Conservation (phyloP, 2,888 invertebrate species). For the Pasiphila rectangulata region DNA sequence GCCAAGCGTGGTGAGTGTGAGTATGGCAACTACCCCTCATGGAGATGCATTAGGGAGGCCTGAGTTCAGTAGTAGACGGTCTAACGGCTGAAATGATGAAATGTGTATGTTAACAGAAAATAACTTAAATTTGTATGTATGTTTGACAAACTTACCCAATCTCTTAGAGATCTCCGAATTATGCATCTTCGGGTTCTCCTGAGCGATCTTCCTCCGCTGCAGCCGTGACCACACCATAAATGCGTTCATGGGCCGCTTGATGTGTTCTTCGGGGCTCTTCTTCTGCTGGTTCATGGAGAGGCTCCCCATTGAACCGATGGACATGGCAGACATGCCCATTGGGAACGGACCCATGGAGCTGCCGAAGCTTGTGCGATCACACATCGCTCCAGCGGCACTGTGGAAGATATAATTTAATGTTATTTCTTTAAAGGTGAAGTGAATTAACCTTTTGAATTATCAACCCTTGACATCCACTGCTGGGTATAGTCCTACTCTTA, state of each 20-base stretch:
- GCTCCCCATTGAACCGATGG: conserved; percentile 77
- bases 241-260: conserved; percentile 98
- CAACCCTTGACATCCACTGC: no score
- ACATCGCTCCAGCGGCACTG: conserved; percentile 88
- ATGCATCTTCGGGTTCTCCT: conserved; percentile 99
- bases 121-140: no score
- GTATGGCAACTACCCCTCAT: no score
- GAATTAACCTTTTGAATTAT: no score
- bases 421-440: neutral
- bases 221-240: conserved; percentile 99
- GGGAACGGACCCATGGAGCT: conserved; percentile 78
- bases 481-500: no score
- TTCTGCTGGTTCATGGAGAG: conserved; percentile 81
- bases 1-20: no score
- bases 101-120: no score
- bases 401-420: conserved; percentile 32
- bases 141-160: conserved; percentile 83
- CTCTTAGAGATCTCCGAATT: conserved; percentile 98
- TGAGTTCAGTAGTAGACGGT: no score
- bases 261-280: conserved; percentile 89
- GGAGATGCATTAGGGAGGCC: no score
- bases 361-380: conserved; percentile 83
- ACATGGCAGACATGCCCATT: conserved; percentile 79
- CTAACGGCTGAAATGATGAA: no score
- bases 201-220: conserved; percentile 96